phyloP scores from a whole-genome alignment of 2,113 vertebrate genomes.

The western clawed frog (Xenopus tropicalis) region UCB_Xtro_10.0 CM004443.2:109396001-109396500 shows the following conservation, averaged over 20 bases:
- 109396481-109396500: slow-evolving; percentile 40
- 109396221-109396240: slow-evolving; percentile 85
- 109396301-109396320: slow-evolving; percentile 72
- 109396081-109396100: slow-evolving; percentile 81
- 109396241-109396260: slow-evolving; percentile 87
- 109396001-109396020: slow-evolving; percentile 71
- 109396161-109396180: slow-evolving; percentile 91
- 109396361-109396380: slow-evolving; percentile 71
- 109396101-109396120: slow-evolving; percentile 86
- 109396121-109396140: slow-evolving; percentile 95
- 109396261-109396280: slow-evolving; percentile 80
- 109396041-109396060: slow-evolving; percentile 83
- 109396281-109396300: slow-evolving; percentile 73
- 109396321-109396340: slow-evolving; percentile 61
- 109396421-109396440: slow-evolving; percentile 61
- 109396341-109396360: slow-evolving; percentile 63
- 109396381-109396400: slow-evolving; percentile 62
- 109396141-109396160: slow-evolving; percentile 81
- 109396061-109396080: slow-evolving; percentile 78
- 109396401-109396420: slow-evolving; percentile 57
- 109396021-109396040: slow-evolving; percentile 64
- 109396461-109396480: slow-evolving; percentile 24
- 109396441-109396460: slow-evolving; percentile 54
- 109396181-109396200: slow-evolving; percentile 99
- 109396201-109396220: slow-evolving; percentile 90